Evolutionary conservation across 2,888 invertebrate species (phyloP).

Genomic region (Gnatocerus cornutus): DNA sequence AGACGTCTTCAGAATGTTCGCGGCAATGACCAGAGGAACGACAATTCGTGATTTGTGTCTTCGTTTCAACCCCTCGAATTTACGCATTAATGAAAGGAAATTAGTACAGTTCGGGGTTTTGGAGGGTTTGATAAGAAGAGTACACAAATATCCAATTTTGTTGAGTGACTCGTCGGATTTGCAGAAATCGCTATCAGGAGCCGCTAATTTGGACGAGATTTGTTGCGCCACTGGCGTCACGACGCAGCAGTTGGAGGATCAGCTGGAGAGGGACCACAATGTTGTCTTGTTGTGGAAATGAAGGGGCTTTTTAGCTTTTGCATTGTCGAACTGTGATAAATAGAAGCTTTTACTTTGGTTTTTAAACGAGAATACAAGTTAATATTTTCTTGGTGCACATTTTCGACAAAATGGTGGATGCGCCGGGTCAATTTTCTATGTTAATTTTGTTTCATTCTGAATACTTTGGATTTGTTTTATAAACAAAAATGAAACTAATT

Average conservation of each 20-base stretch:
- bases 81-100: constrained; percentile 86
- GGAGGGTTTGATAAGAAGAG: constrained; percentile 85
- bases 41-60: constrained; percentile 81
- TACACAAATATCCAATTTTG: constrained; percentile 78
- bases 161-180: constrained; percentile 68
- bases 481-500: too few species aligned
- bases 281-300: constrained; percentile 87
- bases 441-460: too few species aligned
- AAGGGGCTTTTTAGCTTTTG: background rate
- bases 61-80: constrained; percentile 80
- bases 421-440: too few species aligned
- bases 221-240: constrained; percentile 88
- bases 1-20: constrained; percentile 78
- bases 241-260: constrained; percentile 83
- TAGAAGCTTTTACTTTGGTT: too few species aligned
- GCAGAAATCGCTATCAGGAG: constrained; percentile 84
- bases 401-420: too few species aligned
- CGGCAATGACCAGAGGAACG: constrained; percentile 81
- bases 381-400: too few species aligned
- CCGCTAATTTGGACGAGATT: constrained; percentile 90
- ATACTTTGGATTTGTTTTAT: too few species aligned
- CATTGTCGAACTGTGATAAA: background rate
- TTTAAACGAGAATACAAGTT: too few species aligned
- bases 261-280: constrained; percentile 88
- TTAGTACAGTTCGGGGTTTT: constrained; percentile 92